phyloP scores from a whole-genome alignment of 92 coral and sea anemone genomes.

The Pocillopora meandrina region DNA sequence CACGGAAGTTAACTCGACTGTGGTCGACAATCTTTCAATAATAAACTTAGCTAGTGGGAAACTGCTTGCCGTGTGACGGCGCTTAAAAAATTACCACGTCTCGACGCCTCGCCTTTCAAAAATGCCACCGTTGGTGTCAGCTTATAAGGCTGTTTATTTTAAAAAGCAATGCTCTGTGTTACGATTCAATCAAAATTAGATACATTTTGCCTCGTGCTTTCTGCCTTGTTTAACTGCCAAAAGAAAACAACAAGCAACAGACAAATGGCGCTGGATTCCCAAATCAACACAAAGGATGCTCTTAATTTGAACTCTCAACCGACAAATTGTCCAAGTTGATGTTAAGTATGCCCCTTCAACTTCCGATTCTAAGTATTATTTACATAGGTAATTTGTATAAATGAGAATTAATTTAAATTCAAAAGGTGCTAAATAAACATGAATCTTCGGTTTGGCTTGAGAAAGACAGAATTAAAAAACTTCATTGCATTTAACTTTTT shows the following conservation, averaged over 20 bases:
- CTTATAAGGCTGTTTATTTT: background rate
- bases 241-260: background rate
- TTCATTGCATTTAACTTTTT: no score
- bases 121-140: background rate
- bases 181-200: background rate
- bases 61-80: background rate
- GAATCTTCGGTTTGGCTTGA: no score
- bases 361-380: no score
- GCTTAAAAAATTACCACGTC: background rate
- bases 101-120: background rate
- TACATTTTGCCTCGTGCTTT: background rate
- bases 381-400: no score
- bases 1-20: background rate
- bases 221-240: background rate
- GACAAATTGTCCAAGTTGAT: background rate
- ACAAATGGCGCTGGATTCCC: background rate
- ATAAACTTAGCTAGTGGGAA: no score
- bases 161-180: background rate
- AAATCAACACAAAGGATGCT: background rate
- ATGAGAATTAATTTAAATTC: no score
- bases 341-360: no score
- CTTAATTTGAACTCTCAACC: background rate
- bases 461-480: no score
- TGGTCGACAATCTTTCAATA: no score
- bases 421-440: no score